These are phyloP conservation scores for Anguilla japonica DNA, from an alignment of 2,113 vertebrate genomes.

Conservation along the genomic window DNA sequence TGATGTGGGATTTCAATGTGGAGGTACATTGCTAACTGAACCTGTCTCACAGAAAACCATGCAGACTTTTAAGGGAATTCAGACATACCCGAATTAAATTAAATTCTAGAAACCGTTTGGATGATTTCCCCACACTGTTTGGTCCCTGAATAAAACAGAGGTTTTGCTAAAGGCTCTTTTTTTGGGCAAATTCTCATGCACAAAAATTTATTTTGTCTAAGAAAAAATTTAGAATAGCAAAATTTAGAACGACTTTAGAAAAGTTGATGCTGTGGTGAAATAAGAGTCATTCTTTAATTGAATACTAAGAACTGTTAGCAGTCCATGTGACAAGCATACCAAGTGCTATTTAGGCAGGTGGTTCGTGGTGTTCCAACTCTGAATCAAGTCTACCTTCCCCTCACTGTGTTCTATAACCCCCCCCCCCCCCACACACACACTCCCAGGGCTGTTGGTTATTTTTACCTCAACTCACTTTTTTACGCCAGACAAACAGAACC, in stretches of 20 bases:
- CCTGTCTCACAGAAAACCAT: background rate
- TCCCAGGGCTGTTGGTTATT: background rate
- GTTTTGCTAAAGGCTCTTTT: background rate
- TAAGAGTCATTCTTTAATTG: constrained; percentile 28
- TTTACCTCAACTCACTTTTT: background rate
- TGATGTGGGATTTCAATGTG: background rate
- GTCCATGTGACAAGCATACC: constrained; percentile 34
- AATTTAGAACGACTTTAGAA: background rate
- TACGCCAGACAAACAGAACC: background rate
- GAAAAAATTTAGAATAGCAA: background rate
- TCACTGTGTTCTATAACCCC: background rate
- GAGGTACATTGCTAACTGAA: background rate
- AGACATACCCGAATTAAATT: background rate
- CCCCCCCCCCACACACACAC: background rate
- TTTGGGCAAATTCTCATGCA: background rate
- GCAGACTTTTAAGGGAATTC: background rate
- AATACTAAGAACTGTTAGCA: constrained; percentile 17
- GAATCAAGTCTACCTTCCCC: constrained; percentile 18
- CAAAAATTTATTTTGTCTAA: background rate
- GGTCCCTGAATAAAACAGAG: background rate
- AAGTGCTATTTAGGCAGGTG: constrained; percentile 46
- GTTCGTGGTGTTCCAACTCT: constrained; percentile 14
- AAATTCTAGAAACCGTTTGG: background rate
- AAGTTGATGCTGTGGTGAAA: background rate
- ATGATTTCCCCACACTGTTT: background rate